These are phyloP conservation scores for Cinara cedri DNA, from an alignment of 2,888 invertebrate genomes.

Conservation along the genomic window DNA sequence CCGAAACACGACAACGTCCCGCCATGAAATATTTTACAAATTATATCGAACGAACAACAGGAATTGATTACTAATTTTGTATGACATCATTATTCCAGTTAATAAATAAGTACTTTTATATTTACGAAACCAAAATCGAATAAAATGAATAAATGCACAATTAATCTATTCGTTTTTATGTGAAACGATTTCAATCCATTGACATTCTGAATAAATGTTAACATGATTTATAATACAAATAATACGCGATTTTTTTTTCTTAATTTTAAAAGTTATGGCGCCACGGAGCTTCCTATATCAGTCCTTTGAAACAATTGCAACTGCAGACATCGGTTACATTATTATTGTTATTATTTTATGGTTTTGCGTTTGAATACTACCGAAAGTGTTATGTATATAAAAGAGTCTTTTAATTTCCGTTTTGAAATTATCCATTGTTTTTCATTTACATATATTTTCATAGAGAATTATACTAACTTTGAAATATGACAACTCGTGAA, in stretches of 20 bases:
- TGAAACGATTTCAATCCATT: not conserved
- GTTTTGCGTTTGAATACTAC: not conserved
- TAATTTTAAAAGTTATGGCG: conserved; percentile 18
- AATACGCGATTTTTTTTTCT: not conserved
- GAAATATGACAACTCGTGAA: not conserved
- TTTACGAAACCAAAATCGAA: no score
- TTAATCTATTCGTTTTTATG: no score
- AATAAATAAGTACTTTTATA: no score
- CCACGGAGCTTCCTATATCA: conserved; percentile 5
- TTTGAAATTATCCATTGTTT: conserved; percentile 26
- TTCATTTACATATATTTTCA: conserved; percentile 20
- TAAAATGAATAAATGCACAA: no score
- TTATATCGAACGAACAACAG: no score
- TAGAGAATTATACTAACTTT: conserved; percentile 6
- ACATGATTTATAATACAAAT: not conserved
- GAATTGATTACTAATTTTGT: no score
- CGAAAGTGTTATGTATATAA: conserved; percentile 12
- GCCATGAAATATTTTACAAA: no score
- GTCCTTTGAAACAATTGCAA: not conserved
- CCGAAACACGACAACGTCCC: no score
- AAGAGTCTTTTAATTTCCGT: conserved; percentile 29
- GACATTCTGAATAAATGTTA: not conserved
- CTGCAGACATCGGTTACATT: not conserved
- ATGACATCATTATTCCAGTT: no score
- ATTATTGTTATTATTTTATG: not conserved